Percentiles rank a stretch among this genome's conserved stretches.
These are phyloP conservation scores for Zootoca vivipara DNA, from an alignment of 2,113 vertebrate genomes.

Conservation along the genomic window DNA sequence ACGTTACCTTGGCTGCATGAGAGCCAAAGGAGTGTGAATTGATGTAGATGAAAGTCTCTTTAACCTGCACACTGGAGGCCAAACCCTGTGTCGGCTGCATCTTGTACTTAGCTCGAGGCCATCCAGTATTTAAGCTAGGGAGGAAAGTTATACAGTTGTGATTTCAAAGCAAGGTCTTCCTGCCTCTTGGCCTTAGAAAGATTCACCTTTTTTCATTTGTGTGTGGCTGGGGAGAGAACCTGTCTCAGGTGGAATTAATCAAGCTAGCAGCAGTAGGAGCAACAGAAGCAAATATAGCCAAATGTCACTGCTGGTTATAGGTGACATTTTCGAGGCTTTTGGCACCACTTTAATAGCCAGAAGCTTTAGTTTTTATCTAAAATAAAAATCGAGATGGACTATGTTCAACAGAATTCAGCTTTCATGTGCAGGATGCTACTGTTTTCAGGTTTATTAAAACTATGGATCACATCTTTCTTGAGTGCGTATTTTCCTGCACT, in stretches of 20 bases:
- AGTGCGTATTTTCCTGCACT: neutral
- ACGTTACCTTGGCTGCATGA: neutral
- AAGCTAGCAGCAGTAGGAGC: neutral
- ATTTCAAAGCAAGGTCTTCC: neutral
- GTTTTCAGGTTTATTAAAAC: neutral
- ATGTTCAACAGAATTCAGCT: neutral
- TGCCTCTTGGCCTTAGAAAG: neutral
- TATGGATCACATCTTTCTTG: neutral
- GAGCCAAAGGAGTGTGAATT: neutral
- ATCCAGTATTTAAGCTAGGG: neutral
- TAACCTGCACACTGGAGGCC: neutral
- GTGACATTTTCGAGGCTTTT: neutral
- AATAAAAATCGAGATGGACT: neutral
- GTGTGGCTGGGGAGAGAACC: neutral
- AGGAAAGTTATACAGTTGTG: neutral
- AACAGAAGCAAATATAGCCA: neutral
- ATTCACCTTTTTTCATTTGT: conserved; percentile 9
- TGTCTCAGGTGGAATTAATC: neutral
- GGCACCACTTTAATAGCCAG: neutral
- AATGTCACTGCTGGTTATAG: neutral
- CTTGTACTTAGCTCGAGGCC: too few species aligned
- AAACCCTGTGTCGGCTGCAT: neutral
- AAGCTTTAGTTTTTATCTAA: neutral
- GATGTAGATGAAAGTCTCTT: neutral
- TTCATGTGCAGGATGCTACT: neutral